Evolutionary conservation across 2,888 invertebrate genomes (phyloP).

Genomic region (Drosophila quasianomalipes): DNA sequence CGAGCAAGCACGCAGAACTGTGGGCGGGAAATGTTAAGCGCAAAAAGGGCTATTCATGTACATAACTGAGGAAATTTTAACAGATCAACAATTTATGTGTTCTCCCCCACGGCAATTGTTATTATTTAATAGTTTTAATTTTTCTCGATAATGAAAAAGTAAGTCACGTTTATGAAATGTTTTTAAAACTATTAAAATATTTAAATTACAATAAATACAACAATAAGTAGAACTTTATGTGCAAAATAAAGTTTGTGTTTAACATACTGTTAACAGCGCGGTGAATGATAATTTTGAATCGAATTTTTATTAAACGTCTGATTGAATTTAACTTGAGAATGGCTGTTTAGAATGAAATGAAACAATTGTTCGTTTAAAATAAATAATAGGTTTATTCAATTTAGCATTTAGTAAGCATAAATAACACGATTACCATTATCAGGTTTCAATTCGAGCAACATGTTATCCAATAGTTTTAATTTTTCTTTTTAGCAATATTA

Average conservation of each 20-base stretch:
- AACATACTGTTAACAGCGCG: background rate
- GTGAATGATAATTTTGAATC: background rate
- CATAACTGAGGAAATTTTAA: conserved; percentile 40
- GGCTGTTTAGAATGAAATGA: background rate
- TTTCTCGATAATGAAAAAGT: background rate
- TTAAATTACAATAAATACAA: no score
- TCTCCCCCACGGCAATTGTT: background rate
- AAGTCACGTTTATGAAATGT: background rate
- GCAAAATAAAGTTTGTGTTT: background rate
- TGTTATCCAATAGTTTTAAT: conserved; percentile 19
- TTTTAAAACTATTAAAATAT: background rate
- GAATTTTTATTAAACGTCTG: background rate
- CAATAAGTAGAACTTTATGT: background rate
- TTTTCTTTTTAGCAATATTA: conserved; percentile 44
- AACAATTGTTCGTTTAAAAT: conserved; percentile 27
- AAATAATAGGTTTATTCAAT: conserved; percentile 61
- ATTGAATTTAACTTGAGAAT: background rate
- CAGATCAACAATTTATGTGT: conserved; percentile 2
- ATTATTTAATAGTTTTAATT: background rate
- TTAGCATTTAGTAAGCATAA: conserved; percentile 72
- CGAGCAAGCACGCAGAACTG: conserved; percentile 67
- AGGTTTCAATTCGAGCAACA: conserved; percentile 28
- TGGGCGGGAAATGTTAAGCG: conserved; percentile 46
- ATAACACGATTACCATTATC: conserved; percentile 41
- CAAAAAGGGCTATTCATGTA: conserved; percentile 37